A percentile compares a stretch with the other conserved stretches of the same genome.
Conservation (phyloP, 2,888 invertebrate genomes). For the Molorchus minor region DNA sequence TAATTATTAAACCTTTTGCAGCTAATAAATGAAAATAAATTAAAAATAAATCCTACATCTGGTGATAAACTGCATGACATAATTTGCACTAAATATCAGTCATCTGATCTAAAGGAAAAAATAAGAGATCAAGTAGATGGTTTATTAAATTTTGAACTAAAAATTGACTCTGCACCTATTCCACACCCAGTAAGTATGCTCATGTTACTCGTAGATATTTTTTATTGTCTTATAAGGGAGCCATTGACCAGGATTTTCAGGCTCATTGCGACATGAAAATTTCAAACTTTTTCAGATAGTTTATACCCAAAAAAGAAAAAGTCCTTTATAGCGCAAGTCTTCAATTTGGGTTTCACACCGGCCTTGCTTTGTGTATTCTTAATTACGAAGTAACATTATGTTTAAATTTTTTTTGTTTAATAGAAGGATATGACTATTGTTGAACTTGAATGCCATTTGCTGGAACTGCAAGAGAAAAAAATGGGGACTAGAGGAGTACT, state of each 20-base stretch:
- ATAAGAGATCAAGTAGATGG: constrained; percentile 2
- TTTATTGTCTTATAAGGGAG: too few species aligned
- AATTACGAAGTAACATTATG: too few species aligned
- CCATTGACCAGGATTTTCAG: too few species aligned
- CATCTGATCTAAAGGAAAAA: background rate
- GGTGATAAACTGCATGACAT: constrained; percentile 40
- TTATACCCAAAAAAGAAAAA: too few species aligned
- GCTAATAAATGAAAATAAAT: constrained; percentile 41
- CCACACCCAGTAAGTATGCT: constrained; percentile 64
- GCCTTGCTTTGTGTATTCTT: too few species aligned
- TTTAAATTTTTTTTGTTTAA: constrained; percentile 37
- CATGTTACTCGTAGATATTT: too few species aligned
- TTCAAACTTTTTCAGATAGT: too few species aligned
- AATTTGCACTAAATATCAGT: constrained; percentile 1
- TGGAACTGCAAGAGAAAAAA: constrained; percentile 72
- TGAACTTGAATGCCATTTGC: constrained; percentile 71
- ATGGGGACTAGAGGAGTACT: constrained; percentile 75
- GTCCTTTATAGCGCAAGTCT: too few species aligned
- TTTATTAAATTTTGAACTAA: constrained; percentile 40
- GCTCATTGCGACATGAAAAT: too few species aligned
- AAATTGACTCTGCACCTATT: constrained; percentile 55
- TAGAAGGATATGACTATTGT: constrained; percentile 71
- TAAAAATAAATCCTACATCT: constrained; percentile 43
- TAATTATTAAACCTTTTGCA: too few species aligned
- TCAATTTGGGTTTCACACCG: too few species aligned